Evolutionary conservation across 2,888 invertebrate species (phyloP), one percentile per base, ranked within the genome.

Genomic region (Globia sparganii): DNA sequence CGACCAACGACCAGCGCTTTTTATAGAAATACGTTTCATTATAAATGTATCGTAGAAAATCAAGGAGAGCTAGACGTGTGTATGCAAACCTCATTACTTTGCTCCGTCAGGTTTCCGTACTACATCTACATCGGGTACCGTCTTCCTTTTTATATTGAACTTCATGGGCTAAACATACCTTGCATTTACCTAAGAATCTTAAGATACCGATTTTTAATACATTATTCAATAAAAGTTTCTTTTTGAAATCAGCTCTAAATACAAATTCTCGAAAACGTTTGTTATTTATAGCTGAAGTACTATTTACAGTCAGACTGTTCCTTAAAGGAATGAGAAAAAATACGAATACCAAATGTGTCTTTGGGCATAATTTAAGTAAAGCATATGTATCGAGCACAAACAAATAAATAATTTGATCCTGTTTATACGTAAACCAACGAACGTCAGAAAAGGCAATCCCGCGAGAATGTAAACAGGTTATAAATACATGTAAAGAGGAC

Each of bases 21-120:
- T 90, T 90, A 90, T 90, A 86, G 80, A 88, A 87, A 74, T 82
- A 84, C 70, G 76, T 69, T 84, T 73, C 84, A 89, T 88, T 87
- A 88, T 87, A 87, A 76, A 79, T 81, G 71, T 75, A 67, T 62
- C 40, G 34, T 67, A 49, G 46, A 65, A 76, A 74, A 77, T 58
- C 49, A 56, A 65, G 58, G 61, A 28, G 25, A 68, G 25, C n/a
- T 65, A 28, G 40, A 37, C 1, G 43, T 43, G 43, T 43, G n/a
- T 61, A 83, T 65, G 37, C 53, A 65, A 81, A 76, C 53, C 5
- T 43, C n/a, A 53, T 37, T 43, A 28, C 31, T 66, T 66, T 46
- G 21, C 31, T 46, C 13, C 15, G 37, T 53, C 43, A 18, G 8
- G 21, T n/a, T 53, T 53, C 11, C n/a, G 53, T n/a, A 3, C 4